A percentile compares a stretch with the other conserved stretches of the same genome.
phyloP scores from a whole-genome alignment of 2,797 vertebrate species.

The Enteromius viviparus region DNA sequence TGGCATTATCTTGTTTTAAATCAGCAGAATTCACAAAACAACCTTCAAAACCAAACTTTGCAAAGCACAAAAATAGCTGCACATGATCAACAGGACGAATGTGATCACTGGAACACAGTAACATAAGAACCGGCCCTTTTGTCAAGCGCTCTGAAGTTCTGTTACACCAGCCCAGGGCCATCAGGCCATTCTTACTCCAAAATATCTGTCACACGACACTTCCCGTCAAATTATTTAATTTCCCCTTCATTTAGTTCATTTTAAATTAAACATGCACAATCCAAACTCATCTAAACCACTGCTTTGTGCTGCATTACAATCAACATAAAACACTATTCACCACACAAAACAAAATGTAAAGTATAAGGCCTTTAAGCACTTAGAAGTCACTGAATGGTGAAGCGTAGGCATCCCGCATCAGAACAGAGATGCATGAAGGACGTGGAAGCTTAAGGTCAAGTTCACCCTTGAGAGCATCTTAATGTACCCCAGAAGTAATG shows the following conservation, averaged over 20 bases:
- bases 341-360: conserved; percentile 9
- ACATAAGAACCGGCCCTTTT: neutral
- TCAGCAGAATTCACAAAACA: conserved; percentile 3
- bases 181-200: neutral
- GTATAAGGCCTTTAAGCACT: too few species aligned
- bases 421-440: neutral
- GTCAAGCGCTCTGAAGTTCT: neutral
- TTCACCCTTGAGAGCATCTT: neutral
- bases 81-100: conserved; percentile 22
- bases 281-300: neutral
- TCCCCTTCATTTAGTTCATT: neutral
- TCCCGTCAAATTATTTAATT: neutral
- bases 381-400: neutral
- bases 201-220: neutral
- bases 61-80: conserved; percentile 13
- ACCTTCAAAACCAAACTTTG: neutral
- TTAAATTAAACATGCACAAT: neutral
- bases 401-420: neutral
- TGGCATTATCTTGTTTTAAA: neutral
- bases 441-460: neutral
- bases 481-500: neutral
- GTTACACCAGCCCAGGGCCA: neutral
- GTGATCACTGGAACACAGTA: neutral
- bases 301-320: neutral
- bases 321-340: neutral